Conservation (phyloP, 2,113 vertebrate genomes). For the Gymnocephalus cernua region DNA sequence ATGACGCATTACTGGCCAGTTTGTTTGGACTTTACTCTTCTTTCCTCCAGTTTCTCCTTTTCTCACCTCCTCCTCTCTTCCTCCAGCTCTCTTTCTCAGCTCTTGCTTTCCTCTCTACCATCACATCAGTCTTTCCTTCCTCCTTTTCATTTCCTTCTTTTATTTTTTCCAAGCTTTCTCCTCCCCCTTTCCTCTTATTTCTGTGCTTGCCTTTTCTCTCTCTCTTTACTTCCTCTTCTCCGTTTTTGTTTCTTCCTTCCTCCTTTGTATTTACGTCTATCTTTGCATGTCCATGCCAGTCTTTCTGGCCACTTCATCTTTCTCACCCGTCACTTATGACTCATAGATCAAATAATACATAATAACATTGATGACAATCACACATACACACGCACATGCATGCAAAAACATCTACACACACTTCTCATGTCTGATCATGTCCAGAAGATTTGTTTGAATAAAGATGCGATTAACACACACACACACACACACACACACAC, state of each 20-base stretch:
- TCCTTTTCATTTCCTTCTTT: neutral
- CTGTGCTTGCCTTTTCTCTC: neutral
- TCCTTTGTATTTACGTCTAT: neutral
- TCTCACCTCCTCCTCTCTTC: neutral
- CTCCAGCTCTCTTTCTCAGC: neutral
- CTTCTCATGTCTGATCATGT: too few species aligned
- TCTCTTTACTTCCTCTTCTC: neutral
- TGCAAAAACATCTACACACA: too few species aligned
- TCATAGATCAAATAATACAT: conserved; percentile 24
- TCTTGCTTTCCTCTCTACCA: neutral
- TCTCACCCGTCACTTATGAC: conserved; percentile 15
- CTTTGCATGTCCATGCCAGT: neutral
- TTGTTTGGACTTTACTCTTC: neutral
- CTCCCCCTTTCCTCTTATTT: neutral
- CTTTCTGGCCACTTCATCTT: neutral
- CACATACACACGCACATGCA: conserved; percentile 4
- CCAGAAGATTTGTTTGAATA: too few species aligned
- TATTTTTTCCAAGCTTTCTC: neutral
- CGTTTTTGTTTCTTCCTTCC: neutral
- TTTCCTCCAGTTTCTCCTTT: neutral
- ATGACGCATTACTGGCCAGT: neutral
- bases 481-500: conserved; percentile 23
- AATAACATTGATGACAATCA: neutral
- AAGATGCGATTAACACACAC: neutral
- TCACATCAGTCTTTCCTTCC: too few species aligned